These are phyloP conservation scores for Agrochola macilenta DNA, from an alignment of 2,888 invertebrate genomes.

Conservation along the genomic window DNA sequence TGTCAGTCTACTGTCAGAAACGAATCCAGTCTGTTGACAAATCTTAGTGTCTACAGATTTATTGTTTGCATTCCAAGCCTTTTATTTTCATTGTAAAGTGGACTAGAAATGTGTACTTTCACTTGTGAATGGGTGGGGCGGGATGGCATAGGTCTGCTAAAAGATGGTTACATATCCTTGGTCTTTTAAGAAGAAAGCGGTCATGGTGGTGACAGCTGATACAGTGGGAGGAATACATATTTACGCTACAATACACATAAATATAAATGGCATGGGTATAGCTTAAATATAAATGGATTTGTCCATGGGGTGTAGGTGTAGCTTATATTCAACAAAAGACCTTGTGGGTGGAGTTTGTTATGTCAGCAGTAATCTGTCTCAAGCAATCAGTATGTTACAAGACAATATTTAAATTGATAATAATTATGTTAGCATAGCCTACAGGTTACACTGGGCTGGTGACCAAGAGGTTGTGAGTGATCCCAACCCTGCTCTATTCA, in stretches of 20 bases:
- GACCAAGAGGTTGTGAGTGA: neutral
- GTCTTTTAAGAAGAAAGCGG: neutral
- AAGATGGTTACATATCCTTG: conserved; percentile 1
- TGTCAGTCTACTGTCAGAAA: neutral
- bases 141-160: conserved; percentile 1
- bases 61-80: neutral
- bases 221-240: neutral
- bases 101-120: conserved; percentile 30
- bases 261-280: neutral
- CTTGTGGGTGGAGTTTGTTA: neutral
- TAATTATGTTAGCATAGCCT: conserved; percentile 6
- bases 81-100: conserved; percentile 1
- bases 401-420: neutral
- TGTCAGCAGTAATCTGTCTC: conserved; percentile 26
- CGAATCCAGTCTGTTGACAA: too few species aligned
- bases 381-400: neutral
- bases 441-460: conserved; percentile 12
- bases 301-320: neutral
- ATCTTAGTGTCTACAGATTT: neutral
- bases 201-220: neutral
- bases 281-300: neutral
- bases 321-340: conserved; percentile 3
- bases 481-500: neutral
- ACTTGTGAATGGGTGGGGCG: conserved; percentile 27
- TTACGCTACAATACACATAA: neutral